Conservation (phyloP, 2,888 invertebrate species). For the Thereva nobilitata region DNA sequence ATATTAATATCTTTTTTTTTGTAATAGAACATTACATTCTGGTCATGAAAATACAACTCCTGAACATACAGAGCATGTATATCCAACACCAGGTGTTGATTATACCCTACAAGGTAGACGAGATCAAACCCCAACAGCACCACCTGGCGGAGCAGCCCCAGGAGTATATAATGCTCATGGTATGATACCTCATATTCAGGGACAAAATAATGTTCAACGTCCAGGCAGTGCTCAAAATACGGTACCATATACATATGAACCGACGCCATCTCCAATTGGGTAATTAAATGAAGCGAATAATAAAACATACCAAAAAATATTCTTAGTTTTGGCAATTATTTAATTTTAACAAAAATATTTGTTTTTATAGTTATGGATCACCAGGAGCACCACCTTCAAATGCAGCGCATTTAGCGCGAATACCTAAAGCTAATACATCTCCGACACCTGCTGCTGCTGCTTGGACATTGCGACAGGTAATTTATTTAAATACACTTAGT, state of each 20-base stretch:
- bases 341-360: background rate
- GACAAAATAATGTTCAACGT: slow-evolving; percentile 63
- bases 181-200: slow-evolving; percentile 47
- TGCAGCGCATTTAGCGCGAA: slow-evolving; percentile 64
- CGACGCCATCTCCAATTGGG: slow-evolving; percentile 69
- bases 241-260: slow-evolving; percentile 71
- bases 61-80: slow-evolving; percentile 51
- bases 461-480: slow-evolving; percentile 67
- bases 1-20: slow-evolving; percentile 42
- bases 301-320: background rate
- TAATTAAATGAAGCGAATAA: slow-evolving; percentile 43
- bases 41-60: slow-evolving; percentile 53
- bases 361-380: slow-evolving; percentile 56
- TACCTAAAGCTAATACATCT: slow-evolving; percentile 70
- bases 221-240: slow-evolving; percentile 73
- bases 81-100: slow-evolving; percentile 66
- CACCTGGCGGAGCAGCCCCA: slow-evolving; percentile 43
- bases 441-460: slow-evolving; percentile 72
- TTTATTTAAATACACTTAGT: slow-evolving; percentile 40
- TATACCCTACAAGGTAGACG: slow-evolving; percentile 68
- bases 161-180: slow-evolving; percentile 51
- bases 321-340: background rate
- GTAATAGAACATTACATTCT: slow-evolving; percentile 54
- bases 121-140: slow-evolving; percentile 52
- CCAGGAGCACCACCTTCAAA: slow-evolving; percentile 67